Percentiles rank a stretch among this genome's conserved stretches.
These are phyloP conservation scores for Amblyteles armatorius DNA, from an alignment of 2,888 invertebrate species.

Conservation along the genomic window DNA sequence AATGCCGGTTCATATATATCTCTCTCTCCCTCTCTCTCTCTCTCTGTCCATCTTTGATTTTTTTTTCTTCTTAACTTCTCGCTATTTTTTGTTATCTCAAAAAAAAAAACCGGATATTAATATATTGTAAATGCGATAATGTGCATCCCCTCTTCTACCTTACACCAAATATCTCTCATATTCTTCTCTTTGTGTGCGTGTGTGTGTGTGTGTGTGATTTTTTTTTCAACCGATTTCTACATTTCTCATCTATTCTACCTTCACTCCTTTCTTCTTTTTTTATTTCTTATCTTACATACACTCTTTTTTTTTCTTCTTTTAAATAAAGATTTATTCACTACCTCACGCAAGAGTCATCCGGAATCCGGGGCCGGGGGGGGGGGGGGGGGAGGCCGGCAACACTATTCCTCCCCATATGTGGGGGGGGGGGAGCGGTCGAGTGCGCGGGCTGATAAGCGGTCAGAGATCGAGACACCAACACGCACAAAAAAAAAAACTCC, in stretches of 20 bases:
- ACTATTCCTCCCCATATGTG: background rate
- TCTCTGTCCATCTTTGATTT: background rate
- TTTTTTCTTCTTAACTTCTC: constrained; percentile 25
- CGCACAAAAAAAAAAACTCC: background rate
- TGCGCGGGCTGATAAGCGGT: background rate
- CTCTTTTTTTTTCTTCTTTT: no score
- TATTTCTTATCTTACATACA: no score
- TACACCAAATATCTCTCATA: constrained; percentile 38
- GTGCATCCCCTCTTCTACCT: constrained; percentile 34
- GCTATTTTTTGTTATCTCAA: constrained; percentile 33
- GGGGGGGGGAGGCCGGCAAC: background rate
- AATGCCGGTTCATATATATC: constrained; percentile 25
- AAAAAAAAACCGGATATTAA: constrained; percentile 8
- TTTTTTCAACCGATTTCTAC: constrained; percentile 1
- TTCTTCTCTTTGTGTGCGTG: constrained; percentile 18
- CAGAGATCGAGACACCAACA: constrained; percentile 22
- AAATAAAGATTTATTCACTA: constrained; percentile 15
- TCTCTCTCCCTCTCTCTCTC: constrained; percentile 49
- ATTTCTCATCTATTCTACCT: constrained; percentile 3
- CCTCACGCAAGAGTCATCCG: constrained; percentile 26
- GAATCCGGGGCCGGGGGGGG: background rate
- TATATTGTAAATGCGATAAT: constrained; percentile 33
- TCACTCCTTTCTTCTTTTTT: background rate
- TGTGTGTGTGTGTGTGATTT: background rate
- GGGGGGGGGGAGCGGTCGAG: background rate